These are phyloP conservation scores for Lycaena phlaeas DNA, from an alignment of 2,888 invertebrate genomes.

Conservation along the genomic window DNA sequence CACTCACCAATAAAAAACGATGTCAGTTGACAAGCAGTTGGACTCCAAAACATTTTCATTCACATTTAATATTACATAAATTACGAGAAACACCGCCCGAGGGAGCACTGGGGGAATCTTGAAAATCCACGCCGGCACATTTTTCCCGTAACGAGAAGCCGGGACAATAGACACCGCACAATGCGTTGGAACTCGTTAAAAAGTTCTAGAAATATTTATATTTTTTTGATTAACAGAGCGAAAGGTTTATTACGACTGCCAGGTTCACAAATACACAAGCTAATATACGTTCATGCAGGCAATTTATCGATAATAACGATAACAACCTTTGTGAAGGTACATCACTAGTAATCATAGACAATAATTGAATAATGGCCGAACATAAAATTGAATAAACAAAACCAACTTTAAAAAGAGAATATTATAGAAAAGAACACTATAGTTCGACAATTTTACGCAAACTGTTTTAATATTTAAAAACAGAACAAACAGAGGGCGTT, in stretches of 20 bases:
- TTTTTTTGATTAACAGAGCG: not conserved
- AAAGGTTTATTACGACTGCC: not conserved
- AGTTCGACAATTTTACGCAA: not conserved
- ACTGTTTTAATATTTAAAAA: not conserved
- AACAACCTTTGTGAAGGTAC: not conserved
- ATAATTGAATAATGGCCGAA: not conserved
- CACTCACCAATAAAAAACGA: constrained; percentile 54
- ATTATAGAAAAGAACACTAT: not conserved
- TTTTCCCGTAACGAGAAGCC: constrained; percentile 26
- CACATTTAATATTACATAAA: constrained; percentile 21
- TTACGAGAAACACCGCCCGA: constrained; percentile 20
- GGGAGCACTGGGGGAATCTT: constrained; percentile 31
- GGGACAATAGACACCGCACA: constrained; percentile 35
- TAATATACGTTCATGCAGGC: not conserved
- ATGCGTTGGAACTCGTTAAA: constrained; percentile 41
- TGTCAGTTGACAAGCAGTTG: constrained; percentile 35
- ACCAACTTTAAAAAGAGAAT: not conserved
- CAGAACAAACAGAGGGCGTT: not conserved
- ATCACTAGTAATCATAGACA: not conserved
- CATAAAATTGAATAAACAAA: not conserved
- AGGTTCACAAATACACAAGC: not conserved
- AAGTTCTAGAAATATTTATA: constrained; percentile 18
- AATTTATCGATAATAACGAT: not conserved
- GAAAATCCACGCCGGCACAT: constrained; percentile 26
- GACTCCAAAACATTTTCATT: constrained; percentile 33